These are phyloP conservation scores for Lasioglossum villosulum DNA, from an alignment of 2,888 invertebrate species.

Conservation along the genomic window DNA sequence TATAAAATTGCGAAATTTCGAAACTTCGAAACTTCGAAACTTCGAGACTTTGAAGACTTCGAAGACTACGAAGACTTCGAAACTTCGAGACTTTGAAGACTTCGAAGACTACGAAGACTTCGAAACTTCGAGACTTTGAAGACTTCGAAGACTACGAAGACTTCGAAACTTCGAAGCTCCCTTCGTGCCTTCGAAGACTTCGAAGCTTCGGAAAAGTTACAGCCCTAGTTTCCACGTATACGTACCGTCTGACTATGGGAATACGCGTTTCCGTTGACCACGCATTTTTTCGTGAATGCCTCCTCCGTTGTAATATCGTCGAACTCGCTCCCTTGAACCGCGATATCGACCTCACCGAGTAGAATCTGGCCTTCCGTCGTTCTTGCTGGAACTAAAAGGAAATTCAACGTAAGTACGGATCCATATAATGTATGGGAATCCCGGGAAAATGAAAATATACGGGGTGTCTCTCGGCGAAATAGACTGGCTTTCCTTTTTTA, in stretches of 20 bases:
- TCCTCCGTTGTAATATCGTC: conserved; percentile 76
- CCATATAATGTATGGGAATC: not conserved
- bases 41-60: too few species aligned
- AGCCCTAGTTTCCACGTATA: conserved; percentile 2
- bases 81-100: too few species aligned
- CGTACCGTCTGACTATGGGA: conserved; percentile 80
- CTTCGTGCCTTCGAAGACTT: too few species aligned
- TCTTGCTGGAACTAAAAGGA: conserved; percentile 77
- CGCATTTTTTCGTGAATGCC: conserved; percentile 77
- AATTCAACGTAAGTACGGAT: conserved; percentile 5
- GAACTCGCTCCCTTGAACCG: conserved; percentile 69
- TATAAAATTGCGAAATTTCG: too few species aligned
- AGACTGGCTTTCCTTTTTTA: not conserved
- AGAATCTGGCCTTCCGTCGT: conserved; percentile 74
- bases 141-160: too few species aligned
- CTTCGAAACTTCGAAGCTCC: too few species aligned
- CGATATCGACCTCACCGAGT: conserved; percentile 79
- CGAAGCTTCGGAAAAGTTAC: too few species aligned
- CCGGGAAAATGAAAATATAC: not conserved
- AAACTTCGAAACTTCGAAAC: too few species aligned
- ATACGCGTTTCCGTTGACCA: conserved; percentile 78
- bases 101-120: too few species aligned
- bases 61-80: too few species aligned
- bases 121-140: too few species aligned
- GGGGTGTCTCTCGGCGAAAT: not conserved